Conservation (phyloP, 2,113 vertebrate species). For the Burhinus bistriatus region DNA sequence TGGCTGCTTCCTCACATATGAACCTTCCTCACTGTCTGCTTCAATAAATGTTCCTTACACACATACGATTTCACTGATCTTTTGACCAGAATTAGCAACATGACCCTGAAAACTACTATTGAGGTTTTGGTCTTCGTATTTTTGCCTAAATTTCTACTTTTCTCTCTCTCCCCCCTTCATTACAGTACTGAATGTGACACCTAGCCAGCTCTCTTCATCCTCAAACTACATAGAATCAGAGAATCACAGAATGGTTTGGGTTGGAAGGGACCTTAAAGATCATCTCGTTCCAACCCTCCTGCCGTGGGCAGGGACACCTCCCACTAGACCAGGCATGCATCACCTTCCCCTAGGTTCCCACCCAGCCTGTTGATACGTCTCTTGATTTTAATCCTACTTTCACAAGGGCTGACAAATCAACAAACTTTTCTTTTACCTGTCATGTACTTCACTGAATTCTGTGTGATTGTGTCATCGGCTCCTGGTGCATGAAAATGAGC, state of each 20-base stretch:
- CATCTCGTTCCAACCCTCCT: no score
- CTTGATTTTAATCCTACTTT: background rate
- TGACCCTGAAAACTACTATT: background rate
- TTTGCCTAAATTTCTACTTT: background rate
- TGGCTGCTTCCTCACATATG: background rate
- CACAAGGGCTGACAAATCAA: background rate
- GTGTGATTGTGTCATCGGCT: background rate
- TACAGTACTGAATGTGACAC: background rate
- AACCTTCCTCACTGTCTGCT: no score
- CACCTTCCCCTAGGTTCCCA: background rate
- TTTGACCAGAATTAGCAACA: background rate
- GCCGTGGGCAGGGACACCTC: no score
- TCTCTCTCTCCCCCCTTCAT: background rate
- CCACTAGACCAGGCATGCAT: no score
- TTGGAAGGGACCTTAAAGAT: no score
- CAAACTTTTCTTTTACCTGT: background rate
- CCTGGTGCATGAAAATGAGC: background rate
- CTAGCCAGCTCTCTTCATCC: background rate
- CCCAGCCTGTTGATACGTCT: background rate
- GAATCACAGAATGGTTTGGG: no score
- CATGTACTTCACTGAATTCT: background rate
- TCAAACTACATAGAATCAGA: background rate
- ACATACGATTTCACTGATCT: accelerated
- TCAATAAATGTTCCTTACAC: background rate
- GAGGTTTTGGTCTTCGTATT: background rate